Evolutionary conservation across 30 jellyfish, hydroid and myxozoan genomes (phyloP).

Genomic region (Sanderia malayensis): DNA sequence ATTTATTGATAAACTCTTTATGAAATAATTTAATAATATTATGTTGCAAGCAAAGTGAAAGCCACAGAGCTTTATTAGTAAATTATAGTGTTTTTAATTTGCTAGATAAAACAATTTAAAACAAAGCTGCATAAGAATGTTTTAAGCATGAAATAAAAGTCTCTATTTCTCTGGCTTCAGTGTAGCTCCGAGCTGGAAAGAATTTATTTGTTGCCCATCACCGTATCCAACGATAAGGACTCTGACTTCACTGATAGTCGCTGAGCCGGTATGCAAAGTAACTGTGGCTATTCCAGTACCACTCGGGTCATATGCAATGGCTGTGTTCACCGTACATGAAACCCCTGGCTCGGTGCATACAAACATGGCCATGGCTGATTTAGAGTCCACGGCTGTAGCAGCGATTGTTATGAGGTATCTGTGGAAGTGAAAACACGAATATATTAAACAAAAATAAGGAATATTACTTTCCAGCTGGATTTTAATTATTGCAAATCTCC

Average conservation of each 20-base stretch:
- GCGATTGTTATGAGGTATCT: slow-evolving; percentile 16
- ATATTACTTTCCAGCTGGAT: background rate
- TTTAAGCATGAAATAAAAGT: no score
- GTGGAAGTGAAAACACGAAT: background rate
- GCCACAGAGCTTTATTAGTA: no score
- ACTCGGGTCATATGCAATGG: slow-evolving; percentile 28
- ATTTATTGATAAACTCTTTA: no score
- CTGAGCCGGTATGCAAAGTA: slow-evolving; percentile 17
- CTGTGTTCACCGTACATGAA: slow-evolving; percentile 19
- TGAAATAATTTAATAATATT: no score
- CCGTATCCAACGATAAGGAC: slow-evolving; percentile 22
- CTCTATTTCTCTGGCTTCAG: slow-evolving; percentile 11
- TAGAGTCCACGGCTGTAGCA: slow-evolving; percentile 16
- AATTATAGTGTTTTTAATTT: no score
- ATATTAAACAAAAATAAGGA: no score
- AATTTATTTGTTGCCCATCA: slow-evolving; percentile 9
- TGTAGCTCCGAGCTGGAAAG: slow-evolving; percentile 17
- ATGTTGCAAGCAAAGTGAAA: no score
- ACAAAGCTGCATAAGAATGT: no score
- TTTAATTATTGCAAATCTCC: no score
- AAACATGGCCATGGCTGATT: slow-evolving; percentile 26
- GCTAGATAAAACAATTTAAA: no score
- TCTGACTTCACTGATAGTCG: slow-evolving; percentile 13
- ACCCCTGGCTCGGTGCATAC: slow-evolving; percentile 4
- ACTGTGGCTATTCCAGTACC: slow-evolving; percentile 19